Base-by-base conservation (phyloP, 2,797 vertebrate species). In the Melanotaenia pygmaea region DNA sequence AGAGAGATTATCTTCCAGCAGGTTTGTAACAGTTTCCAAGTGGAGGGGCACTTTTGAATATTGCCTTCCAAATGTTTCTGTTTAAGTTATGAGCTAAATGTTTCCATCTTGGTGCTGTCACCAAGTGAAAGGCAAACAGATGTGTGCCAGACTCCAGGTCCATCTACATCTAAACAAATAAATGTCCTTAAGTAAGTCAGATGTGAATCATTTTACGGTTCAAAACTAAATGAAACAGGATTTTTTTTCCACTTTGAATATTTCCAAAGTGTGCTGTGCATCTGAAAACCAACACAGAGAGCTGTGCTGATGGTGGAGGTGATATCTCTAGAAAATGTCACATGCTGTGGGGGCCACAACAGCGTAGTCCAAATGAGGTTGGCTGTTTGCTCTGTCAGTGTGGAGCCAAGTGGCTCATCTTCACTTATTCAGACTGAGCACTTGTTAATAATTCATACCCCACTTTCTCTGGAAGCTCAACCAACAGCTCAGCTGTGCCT, bases 381-480 rank as follows among this genome's bases (percentile, higher is more conserved):
- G 28, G 45, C 50, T 66, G 69, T 80, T 71, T 58, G 63, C 60
- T 73, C 47, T 22, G 67, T 69, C 54, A 81, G 67, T 67, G 34
- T 4, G 5, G 34, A 64, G 70, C 75, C 75, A 58, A 83, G 77
- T 62, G 69, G 81, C 84, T 85, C 80, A 75, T 83, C 77, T 79
- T 82, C 66, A 77, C 83, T 90, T 83, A 73, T 83, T 91, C 79
- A 80, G 75, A 77, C 71, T 54, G 60, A 78, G 38, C 59, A 54
- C 76, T 78, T 87, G 81, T 93, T 92, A 91, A 91, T 93, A 91
- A 92, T 92, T 87, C 77, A 93, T 86, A 79, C 45, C 47, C 75
- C n/a, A 26, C 71, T 85, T 82, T 85, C 79, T 80, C 80, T 76
- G 69, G 75, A 79, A 83, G 86, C 77, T 53, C 63, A 79, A 84